A percentile compares a stretch with the other conserved stretches of the same genome.
Evolutionary conservation across 2,797 vertebrate species (phyloP).

Genomic region (Enteromius fasciolatus): DNA sequence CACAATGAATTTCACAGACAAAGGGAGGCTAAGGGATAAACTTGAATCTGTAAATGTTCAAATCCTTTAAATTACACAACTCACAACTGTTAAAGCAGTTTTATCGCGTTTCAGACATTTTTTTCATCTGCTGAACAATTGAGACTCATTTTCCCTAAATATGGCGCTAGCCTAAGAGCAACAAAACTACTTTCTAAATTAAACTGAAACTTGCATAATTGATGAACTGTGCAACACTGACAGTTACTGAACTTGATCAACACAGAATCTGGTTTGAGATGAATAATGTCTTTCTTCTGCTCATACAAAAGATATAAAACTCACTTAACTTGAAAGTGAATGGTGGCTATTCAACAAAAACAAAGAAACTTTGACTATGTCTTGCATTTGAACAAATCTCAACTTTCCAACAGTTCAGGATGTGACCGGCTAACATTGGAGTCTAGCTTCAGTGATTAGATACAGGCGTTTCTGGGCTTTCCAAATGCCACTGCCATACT

Average conservation of each 20-base stretch:
- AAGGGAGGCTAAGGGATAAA: neutral
- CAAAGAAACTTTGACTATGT: neutral
- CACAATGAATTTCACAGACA: neutral
- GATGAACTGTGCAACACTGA: neutral
- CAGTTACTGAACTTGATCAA: neutral
- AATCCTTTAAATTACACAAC: neutral
- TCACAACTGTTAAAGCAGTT: neutral
- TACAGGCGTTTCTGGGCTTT: neutral
- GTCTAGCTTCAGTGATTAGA: neutral
- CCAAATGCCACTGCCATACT: neutral
- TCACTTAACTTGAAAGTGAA: neutral
- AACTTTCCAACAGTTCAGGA: neutral
- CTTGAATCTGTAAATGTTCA: neutral
- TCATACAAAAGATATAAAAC: neutral
- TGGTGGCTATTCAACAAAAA: neutral
- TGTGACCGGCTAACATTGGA: neutral
- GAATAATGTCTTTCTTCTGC: neutral
- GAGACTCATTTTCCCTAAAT: neutral
- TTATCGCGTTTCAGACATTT: neutral
- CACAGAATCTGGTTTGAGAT: neutral
- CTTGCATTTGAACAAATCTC: neutral
- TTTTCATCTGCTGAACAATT: neutral
- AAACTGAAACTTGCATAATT: neutral
- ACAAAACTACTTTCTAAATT: neutral
- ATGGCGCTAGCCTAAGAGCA: neutral